Evolutionary conservation across 2,888 invertebrate genomes (phyloP).

Genomic region (Poecilus cupreus): DNA sequence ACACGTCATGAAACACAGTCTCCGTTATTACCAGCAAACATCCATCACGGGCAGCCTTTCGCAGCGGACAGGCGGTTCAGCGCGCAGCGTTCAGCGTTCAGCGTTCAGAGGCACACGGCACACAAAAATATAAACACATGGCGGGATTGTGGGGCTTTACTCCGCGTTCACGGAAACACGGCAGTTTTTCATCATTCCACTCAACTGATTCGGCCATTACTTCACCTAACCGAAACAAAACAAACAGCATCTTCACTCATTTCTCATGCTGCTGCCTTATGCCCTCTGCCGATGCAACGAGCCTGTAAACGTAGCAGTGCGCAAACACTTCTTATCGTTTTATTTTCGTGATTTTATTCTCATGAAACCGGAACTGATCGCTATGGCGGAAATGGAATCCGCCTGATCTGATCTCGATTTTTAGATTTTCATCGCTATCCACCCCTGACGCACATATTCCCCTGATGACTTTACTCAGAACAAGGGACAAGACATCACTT

Average conservation of each 20-base stretch:
- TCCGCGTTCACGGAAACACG: conserved; percentile 21
- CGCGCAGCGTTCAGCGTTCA: background rate
- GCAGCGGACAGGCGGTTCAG: background rate
- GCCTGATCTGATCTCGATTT: background rate
- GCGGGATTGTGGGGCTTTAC: conserved; percentile 49
- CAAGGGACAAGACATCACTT: background rate
- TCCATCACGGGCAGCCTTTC: conserved; percentile 41
- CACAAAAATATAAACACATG: conserved; percentile 57
- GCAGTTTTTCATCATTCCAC: conserved; percentile 58
- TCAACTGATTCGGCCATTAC: conserved; percentile 54
- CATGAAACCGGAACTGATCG: background rate
- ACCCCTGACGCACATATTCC: background rate
- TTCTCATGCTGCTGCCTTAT: conserved; percentile 27
- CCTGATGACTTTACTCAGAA: background rate
- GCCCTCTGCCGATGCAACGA: background rate
- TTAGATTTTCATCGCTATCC: background rate
- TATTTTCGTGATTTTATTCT: conserved; percentile 8
- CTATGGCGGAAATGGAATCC: conserved; percentile 16
- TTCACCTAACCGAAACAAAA: conserved; percentile 48
- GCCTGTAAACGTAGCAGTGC: background rate
- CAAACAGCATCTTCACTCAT: conserved; percentile 45
- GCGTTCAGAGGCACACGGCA: background rate
- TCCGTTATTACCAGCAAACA: conserved; percentile 33
- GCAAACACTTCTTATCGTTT: background rate
- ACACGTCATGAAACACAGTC: conserved; percentile 28